Evolutionary conservation across 1,140 invertebrate species (phyloP).

Genomic region (Oryctes rhinoceros): DNA sequence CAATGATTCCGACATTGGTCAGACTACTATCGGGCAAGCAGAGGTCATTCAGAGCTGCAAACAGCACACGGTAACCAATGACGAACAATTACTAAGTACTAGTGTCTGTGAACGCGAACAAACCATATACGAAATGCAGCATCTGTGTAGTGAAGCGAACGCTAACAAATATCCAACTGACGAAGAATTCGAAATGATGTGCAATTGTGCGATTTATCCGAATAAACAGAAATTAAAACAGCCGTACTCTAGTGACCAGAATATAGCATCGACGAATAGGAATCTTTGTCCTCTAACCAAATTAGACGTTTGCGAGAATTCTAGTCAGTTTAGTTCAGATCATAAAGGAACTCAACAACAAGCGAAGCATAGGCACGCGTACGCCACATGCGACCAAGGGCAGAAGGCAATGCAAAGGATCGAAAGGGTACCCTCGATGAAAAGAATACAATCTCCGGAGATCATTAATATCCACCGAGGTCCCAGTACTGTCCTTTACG

Average conservation of each 20-base stretch:
- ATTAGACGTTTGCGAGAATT: conserved; percentile 49
- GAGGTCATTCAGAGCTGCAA: conserved; percentile 47
- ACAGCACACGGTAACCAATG: conserved; percentile 52
- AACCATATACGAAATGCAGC: conserved; percentile 44
- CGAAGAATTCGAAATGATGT: conserved; percentile 52
- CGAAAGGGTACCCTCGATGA: conserved; percentile 49
- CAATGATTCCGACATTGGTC: conserved; percentile 49
- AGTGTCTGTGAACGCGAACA: conserved; percentile 47
- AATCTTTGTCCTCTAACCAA: conserved; percentile 54
- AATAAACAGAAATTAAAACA: conserved; percentile 49
- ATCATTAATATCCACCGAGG: conserved; percentile 58
- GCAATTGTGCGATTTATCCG: conserved; percentile 52
- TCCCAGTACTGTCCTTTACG: conserved; percentile 53
- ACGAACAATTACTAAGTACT: conserved; percentile 53
- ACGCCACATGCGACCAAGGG: conserved; percentile 52
- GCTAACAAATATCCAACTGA: conserved; percentile 45
- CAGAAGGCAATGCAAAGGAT: conserved; percentile 50
- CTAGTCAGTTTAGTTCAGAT: conserved; percentile 55
- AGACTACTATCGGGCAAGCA: conserved; percentile 46
- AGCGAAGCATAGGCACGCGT: conserved; percentile 49
- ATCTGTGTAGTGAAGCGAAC: conserved; percentile 45
- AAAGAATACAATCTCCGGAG: conserved; percentile 57
- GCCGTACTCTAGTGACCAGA: conserved; percentile 50
- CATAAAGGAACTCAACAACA: conserved; percentile 47
- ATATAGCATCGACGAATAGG: conserved; percentile 50